Conservation (phyloP, 2,888 invertebrate species). For the Buathra laborator region DNA sequence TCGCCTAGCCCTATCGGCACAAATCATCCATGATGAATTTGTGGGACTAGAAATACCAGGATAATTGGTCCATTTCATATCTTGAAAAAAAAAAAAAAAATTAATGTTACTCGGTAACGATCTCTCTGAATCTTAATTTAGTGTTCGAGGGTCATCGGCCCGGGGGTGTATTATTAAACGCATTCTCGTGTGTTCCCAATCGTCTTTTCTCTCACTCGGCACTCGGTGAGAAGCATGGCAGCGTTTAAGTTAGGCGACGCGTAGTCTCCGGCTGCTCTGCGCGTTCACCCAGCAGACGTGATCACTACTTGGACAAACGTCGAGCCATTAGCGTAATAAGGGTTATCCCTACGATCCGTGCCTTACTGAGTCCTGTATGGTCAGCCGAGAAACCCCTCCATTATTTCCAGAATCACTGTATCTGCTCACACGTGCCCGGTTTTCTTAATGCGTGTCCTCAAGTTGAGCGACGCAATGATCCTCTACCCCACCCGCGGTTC, state of each 20-base stretch:
- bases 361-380: conserved; percentile 19
- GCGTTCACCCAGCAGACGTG: conserved; percentile 48
- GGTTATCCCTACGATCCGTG: conserved; percentile 59
- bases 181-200: conserved; percentile 47
- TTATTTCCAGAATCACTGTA: conserved; percentile 48
- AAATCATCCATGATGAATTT: conserved; percentile 23
- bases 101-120: conserved; percentile 40
- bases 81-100: conserved; percentile 5
- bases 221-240: conserved; percentile 31
- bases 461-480: background rate
- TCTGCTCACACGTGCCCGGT: conserved; percentile 41
- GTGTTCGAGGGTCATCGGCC: conserved; percentile 53
- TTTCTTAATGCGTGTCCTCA: conserved; percentile 2
- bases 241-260: conserved; percentile 41
- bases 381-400: conserved; percentile 19
- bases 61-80: conserved; percentile 21
- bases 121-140: conserved; percentile 43
- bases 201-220: conserved; percentile 35
- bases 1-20: background rate
- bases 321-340: conserved; percentile 66
- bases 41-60: background rate
- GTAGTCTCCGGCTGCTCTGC: conserved; percentile 40
- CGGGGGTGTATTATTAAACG: conserved; percentile 61
- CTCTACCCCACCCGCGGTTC: background rate
- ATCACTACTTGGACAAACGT: conserved; percentile 45